phyloP scores from a whole-genome alignment of 2,797 vertebrate species.

The Acanthurus leucopareius region DNA sequence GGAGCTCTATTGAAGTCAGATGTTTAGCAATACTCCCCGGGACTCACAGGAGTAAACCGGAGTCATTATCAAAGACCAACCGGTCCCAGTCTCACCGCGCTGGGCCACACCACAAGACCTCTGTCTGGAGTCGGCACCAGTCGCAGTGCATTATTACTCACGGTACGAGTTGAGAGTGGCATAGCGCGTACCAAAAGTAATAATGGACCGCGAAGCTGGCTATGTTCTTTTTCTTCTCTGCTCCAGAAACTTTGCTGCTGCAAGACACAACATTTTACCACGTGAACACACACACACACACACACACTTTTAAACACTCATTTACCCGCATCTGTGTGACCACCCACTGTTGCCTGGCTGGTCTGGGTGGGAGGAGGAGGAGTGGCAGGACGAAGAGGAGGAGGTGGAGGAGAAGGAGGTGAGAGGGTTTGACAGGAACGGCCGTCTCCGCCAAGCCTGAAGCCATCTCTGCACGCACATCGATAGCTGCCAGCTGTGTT shows the following conservation, averaged over 20 bases:
- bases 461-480: slow-evolving; percentile 87
- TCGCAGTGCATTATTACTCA: slow-evolving; percentile 99
- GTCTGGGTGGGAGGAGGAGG: slow-evolving; percentile 47
- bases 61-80: slow-evolving; percentile 54
- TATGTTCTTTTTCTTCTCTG: slow-evolving; percentile 55
- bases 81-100: slow-evolving; percentile 40
- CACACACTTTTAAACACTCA: slow-evolving; percentile 8
- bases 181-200: slow-evolving; percentile 99
- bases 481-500: slow-evolving; percentile 90
- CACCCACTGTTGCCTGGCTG: slow-evolving; percentile 59
- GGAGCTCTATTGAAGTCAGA: slow-evolving; percentile 64
- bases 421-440: slow-evolving; percentile 78
- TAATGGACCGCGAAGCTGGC: slow-evolving; percentile 94
- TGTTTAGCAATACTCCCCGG: slow-evolving; percentile 50
- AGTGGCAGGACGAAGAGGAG: slow-evolving; percentile 16
- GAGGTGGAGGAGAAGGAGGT: slow-evolving; percentile 30
- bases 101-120: slow-evolving; percentile 35
- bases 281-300: not conserved
- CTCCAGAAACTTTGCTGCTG: slow-evolving; percentile 28
- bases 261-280: slow-evolving; percentile 30
- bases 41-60: slow-evolving; percentile 41
- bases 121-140: slow-evolving; percentile 82
- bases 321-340: slow-evolving; percentile 73
- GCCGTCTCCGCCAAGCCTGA: slow-evolving; percentile 78
- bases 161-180: slow-evolving; percentile 99